A percentile compares a stretch with the other conserved stretches of the same genome.
Conservation (phyloP, 2,888 invertebrate genomes). For the Callimorpha dominula region DNA sequence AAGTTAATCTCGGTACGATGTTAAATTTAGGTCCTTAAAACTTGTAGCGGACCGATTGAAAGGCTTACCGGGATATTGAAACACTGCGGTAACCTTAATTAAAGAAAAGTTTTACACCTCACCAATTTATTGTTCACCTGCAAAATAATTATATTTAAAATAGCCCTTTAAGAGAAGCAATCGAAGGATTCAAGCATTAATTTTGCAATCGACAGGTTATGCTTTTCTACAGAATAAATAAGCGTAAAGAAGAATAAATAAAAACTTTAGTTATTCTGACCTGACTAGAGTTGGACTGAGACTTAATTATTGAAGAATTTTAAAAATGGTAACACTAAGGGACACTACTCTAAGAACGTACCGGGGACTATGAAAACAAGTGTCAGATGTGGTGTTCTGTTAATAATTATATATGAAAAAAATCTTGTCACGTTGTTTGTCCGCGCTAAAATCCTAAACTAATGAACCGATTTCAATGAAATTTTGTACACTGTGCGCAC, state of each 20-base stretch:
- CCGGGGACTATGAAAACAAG: no score
- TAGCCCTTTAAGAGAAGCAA: not conserved
- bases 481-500: no score
- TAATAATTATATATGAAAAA: no score
- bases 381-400: no score
- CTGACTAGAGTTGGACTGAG: not conserved
- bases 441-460: no score
- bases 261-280: not conserved
- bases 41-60: slow-evolving; percentile 19
- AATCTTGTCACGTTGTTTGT: no score
- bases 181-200: not conserved
- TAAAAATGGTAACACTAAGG: not conserved
- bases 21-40: slow-evolving; percentile 29
- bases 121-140: slow-evolving; percentile 13
- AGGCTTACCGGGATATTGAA: slow-evolving; percentile 24
- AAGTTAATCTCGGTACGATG: slow-evolving; percentile 22
- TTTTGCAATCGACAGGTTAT: not conserved
- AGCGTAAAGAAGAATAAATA: not conserved
- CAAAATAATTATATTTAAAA: not conserved
- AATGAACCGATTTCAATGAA: no score
- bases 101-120: slow-evolving; percentile 21
- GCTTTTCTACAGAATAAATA: not conserved
- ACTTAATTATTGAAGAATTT: no score
- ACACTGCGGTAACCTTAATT: slow-evolving; percentile 14
- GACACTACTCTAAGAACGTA: no score